Percentiles rank a stretch among this genome's conserved stretches.
These are phyloP conservation scores for Anagrus nilaparvatae DNA, from an alignment of 1,140 invertebrate genomes.

Conservation along the genomic window DNA sequence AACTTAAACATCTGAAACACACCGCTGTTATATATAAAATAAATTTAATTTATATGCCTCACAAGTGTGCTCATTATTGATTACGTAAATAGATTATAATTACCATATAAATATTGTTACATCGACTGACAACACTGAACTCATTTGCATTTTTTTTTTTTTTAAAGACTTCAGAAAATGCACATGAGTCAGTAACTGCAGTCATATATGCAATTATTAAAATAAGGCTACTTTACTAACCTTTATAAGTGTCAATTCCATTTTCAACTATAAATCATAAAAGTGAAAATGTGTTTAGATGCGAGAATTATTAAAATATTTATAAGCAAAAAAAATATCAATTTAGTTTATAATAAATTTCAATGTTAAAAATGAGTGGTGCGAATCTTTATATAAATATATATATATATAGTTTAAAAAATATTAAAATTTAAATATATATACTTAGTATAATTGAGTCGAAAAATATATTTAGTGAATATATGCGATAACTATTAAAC, in stretches of 20 bases:
- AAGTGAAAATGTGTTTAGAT: slow-evolving; percentile 27
- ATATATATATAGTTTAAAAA: no score
- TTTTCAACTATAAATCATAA: slow-evolving; percentile 39
- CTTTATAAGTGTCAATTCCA: slow-evolving; percentile 45
- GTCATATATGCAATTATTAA: slow-evolving; percentile 39
- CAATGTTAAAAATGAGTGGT: no score
- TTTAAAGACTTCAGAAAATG: slow-evolving; percentile 22
- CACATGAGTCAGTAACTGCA: slow-evolving; percentile 32
- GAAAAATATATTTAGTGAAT: no score
- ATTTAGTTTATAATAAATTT: no score
- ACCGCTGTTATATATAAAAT: background rate
- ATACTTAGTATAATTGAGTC: no score
- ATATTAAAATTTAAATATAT: no score
- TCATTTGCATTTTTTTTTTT: slow-evolving; percentile 24
- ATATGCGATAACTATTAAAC: no score
- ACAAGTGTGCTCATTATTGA: slow-evolving; percentile 18
- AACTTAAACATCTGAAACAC: no score
- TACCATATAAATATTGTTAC: slow-evolving; percentile 17
- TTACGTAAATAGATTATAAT: slow-evolving; percentile 18
- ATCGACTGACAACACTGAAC: slow-evolving; percentile 19
- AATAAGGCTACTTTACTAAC: slow-evolving; percentile 39
- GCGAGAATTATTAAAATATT: slow-evolving; percentile 18
- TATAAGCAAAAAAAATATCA: slow-evolving; percentile 17
- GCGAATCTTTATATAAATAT: no score
- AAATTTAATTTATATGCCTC: slow-evolving; percentile 16